phyloP scores from a whole-genome alignment of 2,888 invertebrate genomes.

The Plagodis pulveraria region DNA sequence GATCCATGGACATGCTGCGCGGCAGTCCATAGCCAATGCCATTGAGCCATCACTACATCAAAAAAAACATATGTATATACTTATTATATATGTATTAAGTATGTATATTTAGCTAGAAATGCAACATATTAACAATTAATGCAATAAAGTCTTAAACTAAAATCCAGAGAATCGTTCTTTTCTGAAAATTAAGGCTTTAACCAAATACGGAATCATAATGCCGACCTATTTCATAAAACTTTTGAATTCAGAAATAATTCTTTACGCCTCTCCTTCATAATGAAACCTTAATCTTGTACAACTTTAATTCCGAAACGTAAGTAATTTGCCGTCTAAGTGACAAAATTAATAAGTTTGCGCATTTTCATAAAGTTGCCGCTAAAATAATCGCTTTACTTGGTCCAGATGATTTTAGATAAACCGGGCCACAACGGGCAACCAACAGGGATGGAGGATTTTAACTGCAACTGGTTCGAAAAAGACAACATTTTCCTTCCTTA shows the following conservation, averaged over 20 bases:
- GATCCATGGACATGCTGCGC: no score
- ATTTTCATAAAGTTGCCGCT: slow-evolving; percentile 73
- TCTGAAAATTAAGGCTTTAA: no score
- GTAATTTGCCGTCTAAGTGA: slow-evolving; percentile 56
- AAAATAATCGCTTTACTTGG: slow-evolving; percentile 79
- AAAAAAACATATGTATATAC: no score
- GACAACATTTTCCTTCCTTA: slow-evolving; percentile 74
- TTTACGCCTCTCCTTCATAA: slow-evolving; percentile 1
- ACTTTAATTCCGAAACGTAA: slow-evolving; percentile 43
- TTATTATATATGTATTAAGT: no score
- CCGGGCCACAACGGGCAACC: slow-evolving; percentile 65
- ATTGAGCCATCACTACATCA: no score
- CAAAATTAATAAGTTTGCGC: slow-evolving; percentile 73
- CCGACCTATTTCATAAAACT: neutral
- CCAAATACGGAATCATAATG: no score
- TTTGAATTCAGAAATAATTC: neutral
- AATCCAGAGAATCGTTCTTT: no score
- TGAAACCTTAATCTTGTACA: slow-evolving; percentile 20
- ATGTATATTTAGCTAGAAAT: no score
- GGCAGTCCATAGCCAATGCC: no score
- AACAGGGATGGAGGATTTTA: slow-evolving; percentile 79
- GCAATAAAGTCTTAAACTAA: no score
- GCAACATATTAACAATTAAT: no score
- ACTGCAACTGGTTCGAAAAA: slow-evolving; percentile 83
- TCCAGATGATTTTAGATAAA: slow-evolving; percentile 81